A percentile compares a stretch with the other conserved stretches of the same genome.
These are phyloP conservation scores for Zaprionus capensis DNA, from an alignment of 1,140 invertebrate genomes.

Conservation along the genomic window DNA sequence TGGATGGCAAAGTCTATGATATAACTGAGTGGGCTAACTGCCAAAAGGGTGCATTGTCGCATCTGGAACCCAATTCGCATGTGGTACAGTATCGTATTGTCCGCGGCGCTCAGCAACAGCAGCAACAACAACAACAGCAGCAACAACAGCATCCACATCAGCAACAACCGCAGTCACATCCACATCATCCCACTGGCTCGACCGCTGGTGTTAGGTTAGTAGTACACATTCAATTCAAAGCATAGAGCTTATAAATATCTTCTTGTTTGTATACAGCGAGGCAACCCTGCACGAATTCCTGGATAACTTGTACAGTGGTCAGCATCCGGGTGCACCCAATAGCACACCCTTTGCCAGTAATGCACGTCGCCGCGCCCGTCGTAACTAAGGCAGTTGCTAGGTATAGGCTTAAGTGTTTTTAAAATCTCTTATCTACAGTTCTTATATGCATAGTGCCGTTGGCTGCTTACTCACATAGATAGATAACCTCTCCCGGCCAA, in stretches of 20 bases:
- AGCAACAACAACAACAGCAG: conserved; percentile 82
- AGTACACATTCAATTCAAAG: background rate
- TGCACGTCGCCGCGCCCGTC: conserved; percentile 70
- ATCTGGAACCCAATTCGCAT: conserved; percentile 93
- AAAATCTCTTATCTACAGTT: conserved; percentile 72
- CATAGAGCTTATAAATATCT: background rate
- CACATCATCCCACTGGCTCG: conserved; percentile 61
- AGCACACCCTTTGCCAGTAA: conserved; percentile 57
- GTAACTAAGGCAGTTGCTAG: conserved; percentile 59
- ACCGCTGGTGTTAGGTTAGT: conserved; percentile 62
- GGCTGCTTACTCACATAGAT: conserved; percentile 43
- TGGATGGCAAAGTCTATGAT: conserved; percentile 97
- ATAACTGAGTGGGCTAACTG: conserved; percentile 98
- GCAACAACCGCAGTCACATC: conserved; percentile 57
- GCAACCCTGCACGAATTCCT: conserved; percentile 81
- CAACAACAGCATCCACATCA: conserved; percentile 63
- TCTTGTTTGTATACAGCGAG: conserved; percentile 56
- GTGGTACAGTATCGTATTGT: conserved; percentile 96
- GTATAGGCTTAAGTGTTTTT: conserved; percentile 71
- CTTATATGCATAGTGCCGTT: conserved; percentile 35
- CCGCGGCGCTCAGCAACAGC: conserved; percentile 88
- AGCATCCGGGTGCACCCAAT: conserved; percentile 76
- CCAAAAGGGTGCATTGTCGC: conserved; percentile 92
- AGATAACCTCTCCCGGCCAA: conserved; percentile 39
- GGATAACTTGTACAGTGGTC: conserved; percentile 83